Base-by-base conservation (phyloP, 2,797 vertebrate genomes). In the Chelidonichthys spinosus region DNA sequence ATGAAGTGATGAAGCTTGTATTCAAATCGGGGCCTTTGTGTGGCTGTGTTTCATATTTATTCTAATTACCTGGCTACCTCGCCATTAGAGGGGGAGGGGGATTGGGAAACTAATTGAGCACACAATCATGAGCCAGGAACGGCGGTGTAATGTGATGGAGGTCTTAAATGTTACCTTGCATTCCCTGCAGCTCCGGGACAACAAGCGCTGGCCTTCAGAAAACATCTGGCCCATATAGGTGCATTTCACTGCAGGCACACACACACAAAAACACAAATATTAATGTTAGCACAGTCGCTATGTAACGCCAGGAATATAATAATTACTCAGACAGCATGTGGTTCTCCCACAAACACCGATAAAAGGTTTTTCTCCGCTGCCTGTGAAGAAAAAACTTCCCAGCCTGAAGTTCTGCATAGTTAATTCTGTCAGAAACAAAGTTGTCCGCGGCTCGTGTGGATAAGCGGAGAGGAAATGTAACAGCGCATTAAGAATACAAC, bases 101-200 rank as follows among this genome's bases (percentile, higher is more conserved):
- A 89, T 83, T 76, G 67, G 42, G 9, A 82, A 88, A 81, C 80
- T 82, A 90, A 86, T 72, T 8, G 5, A 77, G 69, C 47, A 61
- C 43, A 15, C 37, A 17, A 56, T 59, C 71, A 53, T 49, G 55
- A 54, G 32, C 73, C 35, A 50, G 70, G 70, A n/a, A 68, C 7
- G 9, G n/a, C 7, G 25, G 25, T 25, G 25, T 25, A 25, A 1
- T 25, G 25, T 25, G 25, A 25, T 25, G 1, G 25, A 0, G 49
- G 13, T 52, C 18, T 13, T 8, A 32, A 15, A 44, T 18, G 90
- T 96, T 95, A 98, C 97, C 93, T 94, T 95, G 90, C 97, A 98
- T 94, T 98, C 96, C 87, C 92, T 95, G 93, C 97, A 98, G 93
- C 91, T 96, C 89, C 93, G 93, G 65, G 95, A 95, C 87, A 98